Percentiles rank a stretch among this genome's conserved stretches.
These are phyloP conservation scores for Cotesia chilonis DNA, from an alignment of 1,140 invertebrate species.

Conservation along the genomic window DNA sequence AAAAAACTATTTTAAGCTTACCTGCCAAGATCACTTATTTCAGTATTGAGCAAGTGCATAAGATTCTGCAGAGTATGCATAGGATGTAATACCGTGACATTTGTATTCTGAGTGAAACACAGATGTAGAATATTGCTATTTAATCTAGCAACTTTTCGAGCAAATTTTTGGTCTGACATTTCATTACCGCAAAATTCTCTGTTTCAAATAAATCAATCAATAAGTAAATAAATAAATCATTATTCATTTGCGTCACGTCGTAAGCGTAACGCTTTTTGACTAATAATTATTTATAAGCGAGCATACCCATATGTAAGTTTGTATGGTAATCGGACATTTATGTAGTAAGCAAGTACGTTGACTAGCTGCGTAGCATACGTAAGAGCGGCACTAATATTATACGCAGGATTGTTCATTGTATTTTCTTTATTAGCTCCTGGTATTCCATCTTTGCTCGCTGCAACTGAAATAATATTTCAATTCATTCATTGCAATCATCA, in stretches of 20 bases:
- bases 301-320: slow-evolving; percentile 77
- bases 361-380: slow-evolving; percentile 84
- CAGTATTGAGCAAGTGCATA: slow-evolving; percentile 73
- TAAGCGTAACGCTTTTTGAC: slow-evolving; percentile 27
- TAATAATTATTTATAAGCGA: slow-evolving; percentile 4
- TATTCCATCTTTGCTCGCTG: slow-evolving; percentile 73
- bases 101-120: slow-evolving; percentile 81
- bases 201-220: slow-evolving; percentile 48
- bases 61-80: slow-evolving; percentile 79
- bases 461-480: slow-evolving; percentile 61
- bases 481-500: no score
- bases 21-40: slow-evolving; percentile 76
- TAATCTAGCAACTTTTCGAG: slow-evolving; percentile 76
- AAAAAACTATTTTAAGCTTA: slow-evolving; percentile 52
- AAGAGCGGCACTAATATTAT: slow-evolving; percentile 80
- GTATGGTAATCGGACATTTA: slow-evolving; percentile 80
- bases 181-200: slow-evolving; percentile 80
- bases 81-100: slow-evolving; percentile 71
- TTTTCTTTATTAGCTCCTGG: slow-evolving; percentile 67
- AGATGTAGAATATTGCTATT: slow-evolving; percentile 85
- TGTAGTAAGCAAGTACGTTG: slow-evolving; percentile 79
- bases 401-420: slow-evolving; percentile 73
- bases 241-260: no score
- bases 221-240: slow-evolving; percentile 16
- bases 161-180: slow-evolving; percentile 77